phyloP scores from a whole-genome alignment of 2,888 invertebrate genomes.

The Acronicta psi region DNA sequence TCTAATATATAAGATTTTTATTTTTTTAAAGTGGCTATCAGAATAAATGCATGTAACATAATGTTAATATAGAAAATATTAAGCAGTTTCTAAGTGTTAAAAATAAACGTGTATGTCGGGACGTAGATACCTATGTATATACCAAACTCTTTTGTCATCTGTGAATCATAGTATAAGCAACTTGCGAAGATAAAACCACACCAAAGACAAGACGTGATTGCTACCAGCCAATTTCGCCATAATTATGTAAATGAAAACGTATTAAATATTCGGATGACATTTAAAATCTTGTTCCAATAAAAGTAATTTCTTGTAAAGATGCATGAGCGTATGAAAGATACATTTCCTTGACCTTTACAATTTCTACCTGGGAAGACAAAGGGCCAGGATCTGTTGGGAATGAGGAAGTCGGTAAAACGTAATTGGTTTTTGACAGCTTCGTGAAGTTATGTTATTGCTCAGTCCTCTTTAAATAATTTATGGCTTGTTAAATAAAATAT shows the following conservation, averaged over 20 bases:
- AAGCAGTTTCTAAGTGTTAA: too few species aligned
- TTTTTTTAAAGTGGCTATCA: too few species aligned
- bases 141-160: too few species aligned
- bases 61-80: too few species aligned
- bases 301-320: conserved; percentile 15
- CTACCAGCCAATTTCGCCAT: conserved; percentile 2
- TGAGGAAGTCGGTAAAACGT: conserved; percentile 42
- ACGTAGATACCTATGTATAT: too few species aligned
- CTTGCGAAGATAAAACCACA: background rate
- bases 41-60: too few species aligned
- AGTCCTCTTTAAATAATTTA: conserved; percentile 13
- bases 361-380: conserved; percentile 38
- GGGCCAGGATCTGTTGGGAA: conserved; percentile 15
- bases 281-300: conserved; percentile 33
- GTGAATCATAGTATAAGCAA: too few species aligned
- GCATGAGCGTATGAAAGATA: conserved; percentile 27
- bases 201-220: background rate
- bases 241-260: conserved; percentile 38
- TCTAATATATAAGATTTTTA: too few species aligned
- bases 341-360: conserved; percentile 43
- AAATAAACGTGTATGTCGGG: too few species aligned
- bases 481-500: background rate
- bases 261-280: conserved; percentile 33
- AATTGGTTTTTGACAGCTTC: conserved; percentile 41
- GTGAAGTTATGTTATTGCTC: conserved; percentile 26